These are phyloP conservation scores for Yponomeuta plumbellus DNA, from an alignment of 2,888 invertebrate species.

Conservation along the genomic window DNA sequence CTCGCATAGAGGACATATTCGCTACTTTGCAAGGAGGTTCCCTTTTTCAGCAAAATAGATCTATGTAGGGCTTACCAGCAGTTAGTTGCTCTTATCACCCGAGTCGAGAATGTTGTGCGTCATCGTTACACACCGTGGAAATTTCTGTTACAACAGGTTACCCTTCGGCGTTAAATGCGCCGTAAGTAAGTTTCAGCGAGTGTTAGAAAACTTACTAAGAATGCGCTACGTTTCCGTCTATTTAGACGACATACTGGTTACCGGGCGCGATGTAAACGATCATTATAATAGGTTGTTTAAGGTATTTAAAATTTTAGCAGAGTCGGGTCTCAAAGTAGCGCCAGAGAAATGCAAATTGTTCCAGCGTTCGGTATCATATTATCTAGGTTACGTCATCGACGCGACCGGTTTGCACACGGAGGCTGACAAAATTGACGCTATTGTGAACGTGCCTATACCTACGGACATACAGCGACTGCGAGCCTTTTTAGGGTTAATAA, in stretches of 20 bases:
- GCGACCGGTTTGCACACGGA: constrained; percentile 7
- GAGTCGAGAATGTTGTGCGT: not conserved
- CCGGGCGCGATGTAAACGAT: not conserved
- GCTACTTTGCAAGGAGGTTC: not conserved
- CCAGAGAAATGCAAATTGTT: constrained; percentile 9
- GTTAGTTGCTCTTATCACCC: not conserved
- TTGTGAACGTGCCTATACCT: not conserved
- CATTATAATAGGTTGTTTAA: not conserved
- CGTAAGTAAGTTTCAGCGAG: constrained; percentile 1
- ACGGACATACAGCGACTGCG: not conserved
- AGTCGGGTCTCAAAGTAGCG: not conserved
- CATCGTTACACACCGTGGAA: constrained; percentile 2
- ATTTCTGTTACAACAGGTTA: constrained; percentile 4
- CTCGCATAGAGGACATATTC: constrained; percentile 5
- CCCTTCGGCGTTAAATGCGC: not conserved
- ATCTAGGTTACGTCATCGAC: constrained; percentile 6
- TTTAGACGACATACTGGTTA: not conserved
- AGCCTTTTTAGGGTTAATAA: constrained; percentile 10
- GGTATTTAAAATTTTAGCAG: constrained; percentile 2
- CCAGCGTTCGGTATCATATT: not conserved
- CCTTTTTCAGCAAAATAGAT: constrained; percentile 6
- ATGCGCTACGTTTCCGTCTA: not conserved
- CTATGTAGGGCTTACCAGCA: not conserved
- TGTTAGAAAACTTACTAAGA: not conserved
- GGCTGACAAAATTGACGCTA: not conserved